Evolutionary conservation across 2,888 invertebrate species (phyloP).

Genomic region (Dasypolia templi): DNA sequence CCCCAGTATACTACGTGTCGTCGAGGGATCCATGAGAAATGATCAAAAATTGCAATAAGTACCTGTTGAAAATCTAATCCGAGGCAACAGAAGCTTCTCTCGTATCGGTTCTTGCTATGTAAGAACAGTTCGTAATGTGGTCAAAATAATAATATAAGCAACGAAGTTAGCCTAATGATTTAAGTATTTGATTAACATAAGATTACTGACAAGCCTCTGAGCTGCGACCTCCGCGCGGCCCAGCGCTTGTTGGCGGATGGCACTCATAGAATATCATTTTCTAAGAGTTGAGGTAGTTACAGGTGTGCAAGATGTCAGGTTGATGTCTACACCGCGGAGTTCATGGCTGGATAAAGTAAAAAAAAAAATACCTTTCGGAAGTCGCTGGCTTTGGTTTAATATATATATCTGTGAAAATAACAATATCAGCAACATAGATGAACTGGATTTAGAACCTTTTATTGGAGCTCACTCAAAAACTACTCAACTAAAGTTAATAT

Average conservation of each 20-base stretch:
- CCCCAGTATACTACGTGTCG: not conserved
- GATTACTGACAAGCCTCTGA: not conserved
- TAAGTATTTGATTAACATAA: not conserved
- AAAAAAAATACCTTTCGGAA: not conserved
- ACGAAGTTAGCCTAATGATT: not conserved
- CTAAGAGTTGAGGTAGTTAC: not conserved
- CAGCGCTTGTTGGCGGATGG: not conserved
- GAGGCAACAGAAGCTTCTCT: not conserved
- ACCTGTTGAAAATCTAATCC: not conserved
- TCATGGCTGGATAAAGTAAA: no score
- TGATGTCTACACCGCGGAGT: not conserved
- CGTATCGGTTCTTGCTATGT: not conserved
- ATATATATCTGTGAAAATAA: not conserved
- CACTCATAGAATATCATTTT: not conserved
- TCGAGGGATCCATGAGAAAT: no score
- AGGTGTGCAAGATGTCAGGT: not conserved
- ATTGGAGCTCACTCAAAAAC: not conserved
- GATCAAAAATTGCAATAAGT: not conserved
- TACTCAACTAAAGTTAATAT: not conserved
- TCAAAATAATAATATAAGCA: not conserved
- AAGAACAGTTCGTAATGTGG: not conserved
- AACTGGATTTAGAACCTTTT: not conserved
- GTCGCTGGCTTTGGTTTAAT: not conserved
- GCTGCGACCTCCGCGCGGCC: not conserved
- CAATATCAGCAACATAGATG: not conserved